Evolutionary conservation across 2,888 invertebrate species (phyloP).

Genomic region (Boloria euphrosyne): DNA sequence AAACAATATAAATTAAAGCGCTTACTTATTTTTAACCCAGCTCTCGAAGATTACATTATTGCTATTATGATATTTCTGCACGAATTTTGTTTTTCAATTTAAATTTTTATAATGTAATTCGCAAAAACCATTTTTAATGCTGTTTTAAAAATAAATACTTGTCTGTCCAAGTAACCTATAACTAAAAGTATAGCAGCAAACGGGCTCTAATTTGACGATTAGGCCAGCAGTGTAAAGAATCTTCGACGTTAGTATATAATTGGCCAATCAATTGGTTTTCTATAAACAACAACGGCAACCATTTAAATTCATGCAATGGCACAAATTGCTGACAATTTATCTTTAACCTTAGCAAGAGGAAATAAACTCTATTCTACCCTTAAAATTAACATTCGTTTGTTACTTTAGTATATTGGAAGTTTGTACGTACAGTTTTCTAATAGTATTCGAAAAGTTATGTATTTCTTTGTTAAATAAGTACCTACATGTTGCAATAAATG

Average conservation of each 20-base stretch:
- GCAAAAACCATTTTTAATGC: not conserved
- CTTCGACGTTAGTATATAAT: slow-evolving; percentile 58
- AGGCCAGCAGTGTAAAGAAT: slow-evolving; percentile 42
- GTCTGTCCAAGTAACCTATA: not conserved
- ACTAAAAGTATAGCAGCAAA: slow-evolving; percentile 5
- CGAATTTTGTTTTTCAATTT: no score
- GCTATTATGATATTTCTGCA: no score
- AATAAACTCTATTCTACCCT: slow-evolving; percentile 9
- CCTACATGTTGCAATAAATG: no score
- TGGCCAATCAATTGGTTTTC: slow-evolving; percentile 68
- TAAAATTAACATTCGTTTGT: not conserved
- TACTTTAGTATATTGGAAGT: no score
- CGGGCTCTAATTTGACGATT: slow-evolving; percentile 5
- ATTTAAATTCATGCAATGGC: slow-evolving; percentile 59
- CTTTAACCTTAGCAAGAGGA: slow-evolving; percentile 11
- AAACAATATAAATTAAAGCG: no score
- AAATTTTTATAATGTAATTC: no score
- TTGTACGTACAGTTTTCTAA: no score
- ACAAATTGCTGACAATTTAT: slow-evolving; percentile 43
- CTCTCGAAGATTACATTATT: no score
- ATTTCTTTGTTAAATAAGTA: no score
- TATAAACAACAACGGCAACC: slow-evolving; percentile 54
- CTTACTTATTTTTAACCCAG: no score
- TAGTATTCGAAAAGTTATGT: no score
- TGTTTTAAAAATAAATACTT: not conserved